These are phyloP conservation scores for Sinotaia quadrata DNA, from an alignment of 2,888 invertebrate genomes.

Conservation along the genomic window DNA sequence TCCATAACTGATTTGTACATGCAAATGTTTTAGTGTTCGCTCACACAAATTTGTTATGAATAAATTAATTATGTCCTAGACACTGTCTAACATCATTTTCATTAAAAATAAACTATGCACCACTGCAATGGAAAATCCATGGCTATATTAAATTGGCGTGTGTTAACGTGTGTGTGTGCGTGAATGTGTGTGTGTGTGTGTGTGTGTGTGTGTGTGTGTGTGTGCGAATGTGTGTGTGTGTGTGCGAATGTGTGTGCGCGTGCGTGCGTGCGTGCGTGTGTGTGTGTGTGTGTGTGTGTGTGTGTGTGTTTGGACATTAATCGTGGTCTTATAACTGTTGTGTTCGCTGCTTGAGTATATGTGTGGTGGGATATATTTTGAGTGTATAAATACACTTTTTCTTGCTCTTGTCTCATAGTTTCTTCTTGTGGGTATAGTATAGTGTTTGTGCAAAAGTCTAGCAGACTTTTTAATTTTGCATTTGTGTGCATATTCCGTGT, in stretches of 20 bases:
- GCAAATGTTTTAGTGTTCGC: not conserved
- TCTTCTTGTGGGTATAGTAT: too few relatives aligned
- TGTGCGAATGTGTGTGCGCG: not conserved
- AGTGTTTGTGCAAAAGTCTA: too few relatives aligned
- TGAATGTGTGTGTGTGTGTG: not conserved
- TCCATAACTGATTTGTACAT: conserved; percentile 11
- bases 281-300: not conserved
- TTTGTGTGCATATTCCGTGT: too few relatives aligned
- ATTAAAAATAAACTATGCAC: conserved; percentile 47
- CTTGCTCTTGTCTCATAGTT: too few relatives aligned
- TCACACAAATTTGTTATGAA: conserved; percentile 24
- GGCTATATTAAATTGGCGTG: not conserved
- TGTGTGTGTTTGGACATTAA: too few relatives aligned
- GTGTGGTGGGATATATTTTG: too few relatives aligned
- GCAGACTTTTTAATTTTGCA: too few relatives aligned
- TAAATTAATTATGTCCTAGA: conserved; percentile 27
- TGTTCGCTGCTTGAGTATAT: too few relatives aligned
- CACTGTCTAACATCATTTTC: conserved; percentile 33
- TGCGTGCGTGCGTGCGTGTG: conserved; percentile 2
- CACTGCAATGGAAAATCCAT: conserved; percentile 26
- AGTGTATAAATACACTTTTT: too few relatives aligned
- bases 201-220: not conserved
- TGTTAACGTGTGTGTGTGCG: not conserved
- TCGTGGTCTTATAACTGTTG: too few relatives aligned
- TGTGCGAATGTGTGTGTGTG: not conserved